Conservation (phyloP, 2,888 invertebrate genomes). For the Unio pictorum region DNA sequence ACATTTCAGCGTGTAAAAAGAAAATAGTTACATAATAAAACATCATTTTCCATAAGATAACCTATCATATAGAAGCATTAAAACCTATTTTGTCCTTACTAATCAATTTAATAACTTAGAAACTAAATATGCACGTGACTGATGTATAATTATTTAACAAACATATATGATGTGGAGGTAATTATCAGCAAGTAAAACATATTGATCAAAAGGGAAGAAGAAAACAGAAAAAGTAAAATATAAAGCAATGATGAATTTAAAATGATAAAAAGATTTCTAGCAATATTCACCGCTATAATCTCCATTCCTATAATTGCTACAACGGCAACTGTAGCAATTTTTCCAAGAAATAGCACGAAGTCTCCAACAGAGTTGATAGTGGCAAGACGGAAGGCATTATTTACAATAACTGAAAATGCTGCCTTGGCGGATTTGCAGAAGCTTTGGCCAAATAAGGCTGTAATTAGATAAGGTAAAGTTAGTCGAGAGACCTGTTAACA, state of each 20-base stretch:
- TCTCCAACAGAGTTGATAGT: constrained; percentile 93
- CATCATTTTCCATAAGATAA: no score
- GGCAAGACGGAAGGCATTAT: constrained; percentile 84
- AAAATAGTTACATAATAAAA: no score
- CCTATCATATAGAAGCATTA: no score
- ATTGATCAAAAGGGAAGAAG: neutral
- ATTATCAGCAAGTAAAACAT: neutral
- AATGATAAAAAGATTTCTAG: neutral
- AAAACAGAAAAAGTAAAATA: neutral
- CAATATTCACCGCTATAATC: constrained; percentile 37
- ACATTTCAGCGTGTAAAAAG: no score
- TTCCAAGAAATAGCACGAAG: constrained; percentile 90
- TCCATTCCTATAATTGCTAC: constrained; percentile 86
- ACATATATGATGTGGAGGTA: neutral
- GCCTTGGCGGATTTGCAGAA: constrained; percentile 78
- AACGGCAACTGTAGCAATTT: constrained; percentile 83
- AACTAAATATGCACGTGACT: no score
- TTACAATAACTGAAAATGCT: constrained; percentile 76
- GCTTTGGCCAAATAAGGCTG: constrained; percentile 78
- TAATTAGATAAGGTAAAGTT: constrained; percentile 6
- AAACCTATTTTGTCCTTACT: no score
- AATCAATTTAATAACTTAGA: no score
- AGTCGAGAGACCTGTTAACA: no score
- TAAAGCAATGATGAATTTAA: neutral
- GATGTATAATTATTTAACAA: no score